Base-by-base conservation (phyloP, 2,888 invertebrate genomes). In the Imbricaverruca yamaguchii region DNA sequence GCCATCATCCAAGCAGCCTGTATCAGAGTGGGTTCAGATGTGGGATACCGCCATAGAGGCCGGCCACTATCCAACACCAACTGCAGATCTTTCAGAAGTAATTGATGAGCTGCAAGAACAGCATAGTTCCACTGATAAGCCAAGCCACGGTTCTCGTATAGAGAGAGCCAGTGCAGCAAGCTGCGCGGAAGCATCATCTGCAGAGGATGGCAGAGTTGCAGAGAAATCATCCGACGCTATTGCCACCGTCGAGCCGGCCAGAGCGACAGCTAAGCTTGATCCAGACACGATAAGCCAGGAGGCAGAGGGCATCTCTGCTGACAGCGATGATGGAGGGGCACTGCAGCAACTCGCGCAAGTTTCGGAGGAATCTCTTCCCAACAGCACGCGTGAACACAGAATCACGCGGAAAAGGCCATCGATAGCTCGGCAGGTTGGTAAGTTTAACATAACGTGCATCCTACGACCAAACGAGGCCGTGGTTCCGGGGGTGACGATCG, bases 381-480 rank as follows among this genome's bases (percentile, higher is more conserved):
- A n/a, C 65, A 65, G 65, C 23, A 39, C 39, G 39, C 39, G 39
- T 39, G 39, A 39, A 4, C 39, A 39, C 39, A 4, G 39, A 1
- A 4, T 39, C 4, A 39, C 39, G 23, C 23, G n/a, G 53, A 69
- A 53, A 18, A 11, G 69, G 11, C n/a, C 18, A 3, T 69, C 69
- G 18, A 25, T 39, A 9, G 69, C 39, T 39, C 74, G 53, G 6
- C 18, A 55, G 53, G 74, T 55, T 8, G 74, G 74, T 8, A 74
- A 55, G 74, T 74, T 55, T 10, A 74, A 74, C 55, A 55, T 74
- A 21, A 74, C 74, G 15, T 74, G 74, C 74, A 21, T 74, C 21
- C 4, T 74, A 6, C 53, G 74, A 10, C 74, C 74, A 10, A 74
- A 21, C 11, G 74, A 74, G 74, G 74, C 74, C 3, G 53, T 55